A percentile compares a stretch with the other conserved stretches of the same genome.
These are phyloP conservation scores for Mustelus asterias DNA, from an alignment of 2,113 vertebrate species.

Conservation along the genomic window DNA sequence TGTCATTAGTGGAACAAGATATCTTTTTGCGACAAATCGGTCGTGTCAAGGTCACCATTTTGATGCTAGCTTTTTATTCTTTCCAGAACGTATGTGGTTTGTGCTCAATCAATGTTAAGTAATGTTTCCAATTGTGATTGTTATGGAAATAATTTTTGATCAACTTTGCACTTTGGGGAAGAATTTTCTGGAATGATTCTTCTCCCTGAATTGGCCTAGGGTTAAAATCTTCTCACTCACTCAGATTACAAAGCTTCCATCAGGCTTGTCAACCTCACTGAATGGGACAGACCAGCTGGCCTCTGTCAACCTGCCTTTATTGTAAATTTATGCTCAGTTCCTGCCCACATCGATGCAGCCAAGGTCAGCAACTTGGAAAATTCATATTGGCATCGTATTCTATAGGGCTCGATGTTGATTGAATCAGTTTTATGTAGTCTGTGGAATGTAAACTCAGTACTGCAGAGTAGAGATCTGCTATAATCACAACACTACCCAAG, in stretches of 20 bases:
- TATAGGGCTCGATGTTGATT: not conserved
- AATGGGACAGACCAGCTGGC: not conserved
- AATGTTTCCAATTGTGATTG: not conserved
- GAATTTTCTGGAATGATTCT: not conserved
- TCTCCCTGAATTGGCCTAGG: not conserved
- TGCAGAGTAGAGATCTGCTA: not conserved
- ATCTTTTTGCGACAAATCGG: too few relatives aligned
- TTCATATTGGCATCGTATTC: not conserved
- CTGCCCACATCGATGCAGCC: too few relatives aligned
- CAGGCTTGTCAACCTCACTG: not conserved
- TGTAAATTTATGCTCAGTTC: not conserved
- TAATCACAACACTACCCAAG: not conserved
- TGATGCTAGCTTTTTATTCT: not conserved
- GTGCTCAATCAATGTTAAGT: not conserved
- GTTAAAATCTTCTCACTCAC: not conserved
- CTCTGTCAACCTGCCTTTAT: not conserved
- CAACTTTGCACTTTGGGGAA: not conserved
- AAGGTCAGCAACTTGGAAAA: not conserved
- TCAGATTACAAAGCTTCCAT: not conserved
- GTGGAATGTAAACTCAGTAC: not conserved
- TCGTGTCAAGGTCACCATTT: too few relatives aligned
- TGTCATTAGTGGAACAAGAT: too few relatives aligned
- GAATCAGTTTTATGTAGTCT: not conserved
- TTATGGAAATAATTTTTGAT: not conserved
- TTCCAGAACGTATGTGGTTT: not conserved